Percentiles rank a stretch among this genome's conserved stretches.
phyloP scores from a whole-genome alignment of 2,888 invertebrate species.

The Congeria kusceri region DNA sequence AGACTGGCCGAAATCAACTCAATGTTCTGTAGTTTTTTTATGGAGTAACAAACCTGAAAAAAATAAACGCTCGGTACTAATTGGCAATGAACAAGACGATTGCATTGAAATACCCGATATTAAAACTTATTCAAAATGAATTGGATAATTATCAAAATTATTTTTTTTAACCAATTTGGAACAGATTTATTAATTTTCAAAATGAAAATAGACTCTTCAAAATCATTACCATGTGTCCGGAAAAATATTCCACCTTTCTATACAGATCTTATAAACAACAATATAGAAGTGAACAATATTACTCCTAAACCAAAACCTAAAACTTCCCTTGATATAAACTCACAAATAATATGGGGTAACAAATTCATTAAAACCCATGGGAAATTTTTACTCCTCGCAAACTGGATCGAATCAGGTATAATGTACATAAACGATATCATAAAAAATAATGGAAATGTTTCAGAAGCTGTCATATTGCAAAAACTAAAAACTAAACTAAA shows the following conservation, averaged over 20 bases:
- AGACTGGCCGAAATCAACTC: not conserved
- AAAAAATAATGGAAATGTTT: no score
- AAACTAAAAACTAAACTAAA: not conserved
- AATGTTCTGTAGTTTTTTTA: not conserved
- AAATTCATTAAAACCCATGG: constrained; percentile 3
- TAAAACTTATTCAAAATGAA: not conserved
- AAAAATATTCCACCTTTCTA: not conserved
- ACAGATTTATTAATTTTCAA: not conserved
- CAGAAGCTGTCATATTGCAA: no score
- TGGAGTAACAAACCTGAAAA: no score
- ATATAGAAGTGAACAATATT: no score
- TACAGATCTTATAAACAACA: no score
- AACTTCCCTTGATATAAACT: not conserved
- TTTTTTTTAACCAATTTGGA: not conserved
- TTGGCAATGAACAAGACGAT: no score
- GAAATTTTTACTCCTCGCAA: not conserved
- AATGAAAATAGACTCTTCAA: not conserved
- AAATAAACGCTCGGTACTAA: no score
- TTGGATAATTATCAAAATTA: not conserved
- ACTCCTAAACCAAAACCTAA: not conserved
- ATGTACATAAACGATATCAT: no score
- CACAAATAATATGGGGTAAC: not conserved
- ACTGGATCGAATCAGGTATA: no score
- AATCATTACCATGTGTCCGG: not conserved
- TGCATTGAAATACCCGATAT: no score